Evolutionary conservation across 2,888 invertebrate genomes (phyloP).

Genomic region (Apamea monoglypha): DNA sequence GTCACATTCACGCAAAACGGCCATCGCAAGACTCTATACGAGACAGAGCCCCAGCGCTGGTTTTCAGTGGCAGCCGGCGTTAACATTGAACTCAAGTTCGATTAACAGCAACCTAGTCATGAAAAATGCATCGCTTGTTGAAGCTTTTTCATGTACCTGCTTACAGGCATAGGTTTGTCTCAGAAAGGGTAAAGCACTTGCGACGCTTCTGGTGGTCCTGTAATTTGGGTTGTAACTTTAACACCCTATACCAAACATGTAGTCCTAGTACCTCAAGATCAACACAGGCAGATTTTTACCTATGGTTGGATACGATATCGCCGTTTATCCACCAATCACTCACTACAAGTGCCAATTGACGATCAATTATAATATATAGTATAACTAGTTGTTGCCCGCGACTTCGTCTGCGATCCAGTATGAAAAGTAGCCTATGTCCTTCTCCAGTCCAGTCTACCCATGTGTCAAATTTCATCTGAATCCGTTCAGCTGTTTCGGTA

Average conservation of each 20-base stretch:
- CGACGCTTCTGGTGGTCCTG: not conserved
- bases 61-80: too few species aligned
- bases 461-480: too few species aligned
- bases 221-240: not conserved
- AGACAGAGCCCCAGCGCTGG: too few species aligned
- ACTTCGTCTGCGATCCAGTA: too few species aligned
- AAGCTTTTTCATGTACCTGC: not conserved
- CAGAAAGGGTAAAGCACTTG: not conserved
- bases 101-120: not conserved
- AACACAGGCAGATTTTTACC: not conserved
- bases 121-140: constrained; percentile 2
- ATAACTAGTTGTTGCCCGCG: too few species aligned
- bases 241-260: not conserved
- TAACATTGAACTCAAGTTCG: not conserved
- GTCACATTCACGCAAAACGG: too few species aligned
- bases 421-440: too few species aligned
- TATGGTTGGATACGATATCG: not conserved
- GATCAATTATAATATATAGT: not conserved
- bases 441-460: too few species aligned
- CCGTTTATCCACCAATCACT: not conserved
- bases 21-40: too few species aligned
- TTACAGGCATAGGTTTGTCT: not conserved
- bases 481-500: too few species aligned
- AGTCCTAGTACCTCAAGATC: not conserved
- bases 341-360: not conserved